Evolutionary conservation across 1,140 invertebrate species (phyloP).

Genomic region (Agraylea sexmaculata): DNA sequence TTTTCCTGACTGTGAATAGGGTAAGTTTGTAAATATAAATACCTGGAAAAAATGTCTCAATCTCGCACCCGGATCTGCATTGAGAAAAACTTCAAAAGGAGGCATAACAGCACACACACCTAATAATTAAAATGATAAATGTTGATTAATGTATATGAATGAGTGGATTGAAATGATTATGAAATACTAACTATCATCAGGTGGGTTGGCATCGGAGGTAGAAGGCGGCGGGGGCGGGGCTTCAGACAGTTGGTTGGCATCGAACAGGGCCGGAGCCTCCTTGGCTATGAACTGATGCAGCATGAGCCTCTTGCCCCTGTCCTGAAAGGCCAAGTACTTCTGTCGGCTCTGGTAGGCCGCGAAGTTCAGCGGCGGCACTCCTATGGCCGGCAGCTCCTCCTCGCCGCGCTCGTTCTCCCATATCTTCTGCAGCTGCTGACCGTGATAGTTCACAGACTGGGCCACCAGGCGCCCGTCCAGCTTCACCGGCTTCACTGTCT

Average conservation of each 20-base stretch:
- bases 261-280: slow-evolving; percentile 59
- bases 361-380: slow-evolving; percentile 57
- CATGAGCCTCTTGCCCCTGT: slow-evolving; percentile 68
- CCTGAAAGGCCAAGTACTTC: slow-evolving; percentile 64
- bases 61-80: slow-evolving; percentile 58
- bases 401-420: slow-evolving; percentile 72
- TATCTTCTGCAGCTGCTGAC: slow-evolving; percentile 70
- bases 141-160: slow-evolving; percentile 6
- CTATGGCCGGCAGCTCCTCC: slow-evolving; percentile 53
- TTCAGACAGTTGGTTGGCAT: slow-evolving; percentile 43
- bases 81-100: slow-evolving; percentile 70
- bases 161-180: not conserved
- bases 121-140: slow-evolving; percentile 32
- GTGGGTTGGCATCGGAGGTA: slow-evolving; percentile 29
- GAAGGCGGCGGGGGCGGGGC: slow-evolving; percentile 34
- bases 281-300: slow-evolving; percentile 73
- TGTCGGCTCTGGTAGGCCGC: slow-evolving; percentile 64
- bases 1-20: slow-evolving; percentile 3
- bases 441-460: slow-evolving; percentile 69
- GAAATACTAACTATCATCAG: slow-evolving; percentile 36
- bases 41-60: slow-evolving; percentile 71
- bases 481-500: slow-evolving; percentile 37
- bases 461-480: slow-evolving; percentile 57
- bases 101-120: slow-evolving; percentile 74
- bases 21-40: too few species aligned